Evolutionary conservation across 1,140 invertebrate species (phyloP).

Genomic region (Hypsibius dujardini): DNA sequence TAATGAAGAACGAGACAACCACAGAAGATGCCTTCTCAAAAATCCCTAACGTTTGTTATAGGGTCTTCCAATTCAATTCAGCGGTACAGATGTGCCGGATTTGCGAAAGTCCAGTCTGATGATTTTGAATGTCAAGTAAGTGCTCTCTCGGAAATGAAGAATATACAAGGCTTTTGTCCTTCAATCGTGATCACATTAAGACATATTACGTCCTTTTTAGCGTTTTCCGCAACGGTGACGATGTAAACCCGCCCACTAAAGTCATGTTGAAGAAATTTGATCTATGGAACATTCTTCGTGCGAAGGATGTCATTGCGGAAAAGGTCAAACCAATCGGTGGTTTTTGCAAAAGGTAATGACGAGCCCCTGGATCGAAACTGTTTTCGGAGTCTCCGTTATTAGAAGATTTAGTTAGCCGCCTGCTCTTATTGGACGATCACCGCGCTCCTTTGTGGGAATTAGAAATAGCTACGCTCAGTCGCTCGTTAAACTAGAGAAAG

Average conservation of each 20-base stretch:
- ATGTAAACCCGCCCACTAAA: slow-evolving; percentile 9
- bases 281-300: neutral
- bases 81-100: neutral
- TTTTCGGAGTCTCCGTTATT: too few species aligned
- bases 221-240: slow-evolving; percentile 5
- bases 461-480: too few species aligned
- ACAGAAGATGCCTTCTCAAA: too few species aligned
- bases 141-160: neutral
- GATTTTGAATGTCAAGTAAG: neutral
- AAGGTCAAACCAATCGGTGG: neutral
- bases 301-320: slow-evolving; percentile 9
- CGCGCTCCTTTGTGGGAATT: too few species aligned
- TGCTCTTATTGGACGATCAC: too few species aligned
- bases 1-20: too few species aligned
- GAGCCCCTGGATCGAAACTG: too few species aligned
- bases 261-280: slow-evolving; percentile 6
- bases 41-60: too few species aligned
- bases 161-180: too few species aligned
- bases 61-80: neutral
- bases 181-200: neutral
- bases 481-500: too few species aligned
- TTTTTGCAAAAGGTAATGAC: slow-evolving; percentile 10
- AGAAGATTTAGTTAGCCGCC: too few species aligned
- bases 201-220: neutral
- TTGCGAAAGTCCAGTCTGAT: neutral